Base-by-base conservation (phyloP, 2,113 vertebrate species). In the Bothrops jararaca region DNA sequence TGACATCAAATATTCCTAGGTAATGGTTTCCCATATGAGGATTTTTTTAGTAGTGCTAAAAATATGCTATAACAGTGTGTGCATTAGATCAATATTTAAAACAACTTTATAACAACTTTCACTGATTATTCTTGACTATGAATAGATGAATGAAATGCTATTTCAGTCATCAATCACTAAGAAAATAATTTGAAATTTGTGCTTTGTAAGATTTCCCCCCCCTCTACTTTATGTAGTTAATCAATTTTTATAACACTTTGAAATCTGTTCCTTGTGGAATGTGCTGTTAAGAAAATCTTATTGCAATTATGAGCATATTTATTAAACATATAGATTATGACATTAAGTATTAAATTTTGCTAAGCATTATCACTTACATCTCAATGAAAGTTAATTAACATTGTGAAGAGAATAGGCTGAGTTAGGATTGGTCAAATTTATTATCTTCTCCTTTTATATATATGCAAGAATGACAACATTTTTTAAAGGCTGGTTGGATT, bases 91-190 rank as follows among this genome's bases (percentile, higher is more conserved):
- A 29, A 11, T 34, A 48, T 95, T 86, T 95, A 69, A 39, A 3
- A 90, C 23, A 42, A 89, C 39, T 91, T 7, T 56, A 94, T 52
- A 57, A 57, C n/a, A 56, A 29, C 1, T 92, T 91, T 58, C 60
- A 95, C 50, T 95, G 92, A 94, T 93, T 54, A 23, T 90, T 88
- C 88, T 13, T 91, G 93, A 88, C 80, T 90, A 34, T n/a, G 88
- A 53, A 93, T 90, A 95, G 95, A 94, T 94, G 24, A 64, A 90
- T 90, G 20, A 80, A 80, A 80, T 42, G 20, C 39, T 42, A 80
- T 39, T 80, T 80, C 34, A 80, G 74, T 42, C 34, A 80, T 22
- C 18, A 80, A 42, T 80, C 74, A 22, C 18, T 80, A 80, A 42
- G 15, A 42, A 80, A 22, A 80, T 22, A 80, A 80, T 80, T 3